A percentile compares a stretch with the other conserved stretches of the same genome.
phyloP scores from a whole-genome alignment of 2,797 vertebrate genomes.

The Xiphorhynchus erythropygius region DNA sequence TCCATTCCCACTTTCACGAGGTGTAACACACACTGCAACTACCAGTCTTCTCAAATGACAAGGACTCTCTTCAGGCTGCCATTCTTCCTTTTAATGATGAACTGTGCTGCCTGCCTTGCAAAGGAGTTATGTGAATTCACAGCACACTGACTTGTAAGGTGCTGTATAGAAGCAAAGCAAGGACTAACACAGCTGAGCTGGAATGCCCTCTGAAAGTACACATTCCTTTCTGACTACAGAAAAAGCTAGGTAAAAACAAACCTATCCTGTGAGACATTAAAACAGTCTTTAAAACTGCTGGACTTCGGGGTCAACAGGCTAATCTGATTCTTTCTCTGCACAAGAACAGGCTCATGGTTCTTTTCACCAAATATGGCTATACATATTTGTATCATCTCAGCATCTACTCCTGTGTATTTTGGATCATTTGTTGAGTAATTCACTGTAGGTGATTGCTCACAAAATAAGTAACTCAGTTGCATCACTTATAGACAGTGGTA shows the following conservation, averaged over 20 bases:
- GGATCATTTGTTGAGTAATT: not conserved
- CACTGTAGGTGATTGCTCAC: not conserved
- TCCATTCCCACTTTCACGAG: accelerated
- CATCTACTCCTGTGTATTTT: not conserved
- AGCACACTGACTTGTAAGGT: not conserved
- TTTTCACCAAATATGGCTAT: not conserved
- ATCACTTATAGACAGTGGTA: not conserved
- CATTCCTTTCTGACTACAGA: not conserved
- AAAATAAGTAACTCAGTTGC: not conserved
- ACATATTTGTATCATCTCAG: not conserved
- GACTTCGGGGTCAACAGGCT: not conserved
- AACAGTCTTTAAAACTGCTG: not conserved
- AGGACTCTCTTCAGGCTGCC: not conserved
- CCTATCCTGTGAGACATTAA: not conserved
- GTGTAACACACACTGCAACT: not conserved
- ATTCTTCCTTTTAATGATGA: not conserved
- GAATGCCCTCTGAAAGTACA: not conserved
- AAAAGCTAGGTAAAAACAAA: not conserved
- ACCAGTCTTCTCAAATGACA: not conserved
- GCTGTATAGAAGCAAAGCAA: not conserved
- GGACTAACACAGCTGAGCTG: not conserved
- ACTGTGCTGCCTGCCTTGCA: not conserved
- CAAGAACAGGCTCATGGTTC: not conserved
- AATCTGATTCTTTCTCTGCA: not conserved
- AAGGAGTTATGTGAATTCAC: not conserved